phyloP scores from a whole-genome alignment of 2,888 invertebrate species.

The Lumbricus terrestris region DNA sequence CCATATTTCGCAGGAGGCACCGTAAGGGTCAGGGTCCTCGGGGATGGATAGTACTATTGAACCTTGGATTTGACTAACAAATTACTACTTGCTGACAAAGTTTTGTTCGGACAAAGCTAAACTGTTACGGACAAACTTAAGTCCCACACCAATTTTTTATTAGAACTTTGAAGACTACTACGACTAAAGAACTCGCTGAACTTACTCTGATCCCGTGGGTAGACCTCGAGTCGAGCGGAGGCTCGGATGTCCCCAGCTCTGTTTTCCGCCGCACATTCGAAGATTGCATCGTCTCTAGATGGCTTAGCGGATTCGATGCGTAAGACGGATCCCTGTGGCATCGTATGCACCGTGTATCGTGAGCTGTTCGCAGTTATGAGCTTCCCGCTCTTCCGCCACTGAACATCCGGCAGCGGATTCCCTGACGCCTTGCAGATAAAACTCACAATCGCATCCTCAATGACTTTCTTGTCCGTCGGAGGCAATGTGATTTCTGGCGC shows the following conservation, averaged over 20 bases:
- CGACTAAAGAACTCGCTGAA: too few relatives aligned
- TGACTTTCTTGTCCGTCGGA: conserved; percentile 87
- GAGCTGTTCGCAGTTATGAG: conserved; percentile 65
- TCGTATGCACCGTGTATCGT: conserved; percentile 46
- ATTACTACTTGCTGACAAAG: too few relatives aligned
- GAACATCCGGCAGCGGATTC: conserved; percentile 77
- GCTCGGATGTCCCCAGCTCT: conserved; percentile 92
- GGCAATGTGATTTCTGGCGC: conserved; percentile 90
- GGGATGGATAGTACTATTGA: too few relatives aligned
- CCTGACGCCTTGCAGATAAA: conserved; percentile 88
- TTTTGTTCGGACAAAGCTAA: too few relatives aligned
- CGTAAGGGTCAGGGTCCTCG: too few relatives aligned
- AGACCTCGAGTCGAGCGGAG: conserved; percentile 82
- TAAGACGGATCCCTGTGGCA: conserved; percentile 67
- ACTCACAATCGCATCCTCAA: conserved; percentile 85
- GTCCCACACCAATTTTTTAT: too few relatives aligned
- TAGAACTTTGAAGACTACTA: too few relatives aligned
- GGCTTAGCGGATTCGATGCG: conserved; percentile 87
- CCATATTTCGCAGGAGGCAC: too few relatives aligned
- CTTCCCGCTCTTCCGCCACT: conserved; percentile 91
- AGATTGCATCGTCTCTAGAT: conserved; percentile 83
- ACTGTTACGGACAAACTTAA: too few relatives aligned
- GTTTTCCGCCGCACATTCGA: conserved; percentile 95
- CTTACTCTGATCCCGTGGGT: conserved; percentile 33
- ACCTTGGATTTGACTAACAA: too few relatives aligned